Conservation (phyloP, 53 echinoderm and acorn worm genomes). For the Paracentrotus lividus region DNA sequence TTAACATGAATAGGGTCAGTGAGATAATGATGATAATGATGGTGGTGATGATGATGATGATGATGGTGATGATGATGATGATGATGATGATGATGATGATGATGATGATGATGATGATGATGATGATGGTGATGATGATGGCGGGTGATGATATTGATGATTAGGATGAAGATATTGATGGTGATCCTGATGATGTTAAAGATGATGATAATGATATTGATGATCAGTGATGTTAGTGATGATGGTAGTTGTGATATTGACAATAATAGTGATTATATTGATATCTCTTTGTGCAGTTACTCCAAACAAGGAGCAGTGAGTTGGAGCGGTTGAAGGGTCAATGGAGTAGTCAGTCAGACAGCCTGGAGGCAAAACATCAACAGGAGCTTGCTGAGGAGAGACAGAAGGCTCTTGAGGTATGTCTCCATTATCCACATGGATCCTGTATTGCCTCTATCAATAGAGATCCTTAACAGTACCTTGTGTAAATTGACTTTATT, state of each 20-base stretch:
- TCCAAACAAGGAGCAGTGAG: conserved; percentile 80
- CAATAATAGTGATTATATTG: not conserved
- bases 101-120: conserved; percentile 1
- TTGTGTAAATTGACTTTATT: too few species aligned
- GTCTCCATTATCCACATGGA: not conserved
- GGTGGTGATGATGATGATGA: not conserved
- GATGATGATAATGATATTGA: not conserved
- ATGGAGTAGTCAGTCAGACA: conserved; percentile 90
- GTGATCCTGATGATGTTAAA: not conserved
- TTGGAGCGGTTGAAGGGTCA: conserved; percentile 85
- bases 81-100: conserved; percentile 3
- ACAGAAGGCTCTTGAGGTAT: conserved; percentile 87
- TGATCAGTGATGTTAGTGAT: not conserved
- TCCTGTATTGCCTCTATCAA: not conserved
- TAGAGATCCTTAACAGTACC: not conserved
- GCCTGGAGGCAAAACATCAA: conserved; percentile 83
- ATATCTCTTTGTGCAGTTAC: conserved; percentile 65
- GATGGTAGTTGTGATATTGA: not conserved
- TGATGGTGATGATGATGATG: not conserved
- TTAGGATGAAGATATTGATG: not conserved
- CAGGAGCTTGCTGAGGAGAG: conserved; percentile 92
- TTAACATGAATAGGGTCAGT: not conserved
- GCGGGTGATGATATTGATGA: not conserved
- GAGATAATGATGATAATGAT: not conserved
- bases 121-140: conserved; percentile 19